Evolutionary conservation across 2,888 invertebrate species (phyloP).

Genomic region (Bellardia pandia): DNA sequence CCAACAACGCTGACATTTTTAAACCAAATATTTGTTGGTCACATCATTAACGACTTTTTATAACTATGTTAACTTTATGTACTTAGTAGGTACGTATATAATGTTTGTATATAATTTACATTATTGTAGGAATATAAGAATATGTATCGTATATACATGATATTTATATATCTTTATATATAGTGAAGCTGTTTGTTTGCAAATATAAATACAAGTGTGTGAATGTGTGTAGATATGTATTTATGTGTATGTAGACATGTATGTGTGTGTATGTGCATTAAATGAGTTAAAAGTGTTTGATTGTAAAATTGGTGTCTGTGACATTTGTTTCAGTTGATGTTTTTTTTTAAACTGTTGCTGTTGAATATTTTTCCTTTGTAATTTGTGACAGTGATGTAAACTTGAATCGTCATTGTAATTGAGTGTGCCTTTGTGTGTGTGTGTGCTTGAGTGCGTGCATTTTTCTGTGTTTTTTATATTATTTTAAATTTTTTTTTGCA

Average conservation of each 20-base stretch:
- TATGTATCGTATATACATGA: not conserved
- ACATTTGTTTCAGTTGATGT: constrained; percentile 59
- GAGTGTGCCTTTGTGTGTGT: not conserved
- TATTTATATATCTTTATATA: not conserved
- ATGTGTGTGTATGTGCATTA: constrained; percentile 14
- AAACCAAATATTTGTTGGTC: not conserved
- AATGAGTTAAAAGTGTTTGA: constrained; percentile 66
- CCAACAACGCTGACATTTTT: no score
- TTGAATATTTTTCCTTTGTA: constrained; percentile 30
- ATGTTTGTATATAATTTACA: constrained; percentile 19
- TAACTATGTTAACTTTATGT: constrained; percentile 1
- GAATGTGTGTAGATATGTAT: not conserved
- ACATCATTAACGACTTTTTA: constrained; percentile 1
- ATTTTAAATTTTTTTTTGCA: constrained; percentile 23
- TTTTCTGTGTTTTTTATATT: not conserved
- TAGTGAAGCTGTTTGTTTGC: not conserved
- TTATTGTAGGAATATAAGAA: not conserved
- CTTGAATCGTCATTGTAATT: constrained; percentile 12
- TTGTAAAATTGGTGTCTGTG: constrained; percentile 71
- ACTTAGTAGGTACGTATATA: constrained; percentile 1
- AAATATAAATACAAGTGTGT: not conserved
- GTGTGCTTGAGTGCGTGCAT: not conserved
- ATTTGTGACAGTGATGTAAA: constrained; percentile 50
- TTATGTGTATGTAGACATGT: not conserved
- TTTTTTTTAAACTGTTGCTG: constrained; percentile 2